A percentile compares a stretch with the other conserved stretches of the same genome.
Evolutionary conservation across 2,113 vertebrate species (phyloP).

Genomic region (Nyctereutes procyonoides): DNA sequence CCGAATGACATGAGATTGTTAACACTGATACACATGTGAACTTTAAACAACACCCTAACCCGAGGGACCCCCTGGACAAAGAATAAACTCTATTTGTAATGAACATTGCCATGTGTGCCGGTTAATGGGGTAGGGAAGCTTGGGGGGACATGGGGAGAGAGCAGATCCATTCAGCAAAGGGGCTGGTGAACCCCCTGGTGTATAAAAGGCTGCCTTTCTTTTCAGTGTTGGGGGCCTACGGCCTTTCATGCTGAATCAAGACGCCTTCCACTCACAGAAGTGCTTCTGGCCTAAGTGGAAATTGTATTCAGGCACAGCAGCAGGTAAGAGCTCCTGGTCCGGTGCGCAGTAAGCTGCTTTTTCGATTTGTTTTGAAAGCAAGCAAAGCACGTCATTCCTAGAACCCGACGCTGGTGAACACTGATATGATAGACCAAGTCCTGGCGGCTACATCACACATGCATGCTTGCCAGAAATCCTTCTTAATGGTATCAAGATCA

Average conservation of each 20-base stretch:
- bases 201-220: background rate
- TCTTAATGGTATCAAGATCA: accelerated
- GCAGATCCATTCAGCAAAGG: background rate
- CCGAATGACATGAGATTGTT: background rate
- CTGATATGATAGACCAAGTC: background rate
- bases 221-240: accelerated
- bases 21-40: accelerated
- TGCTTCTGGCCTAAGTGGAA: background rate
- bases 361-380: background rate
- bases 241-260: background rate
- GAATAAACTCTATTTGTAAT: background rate
- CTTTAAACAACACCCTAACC: background rate
- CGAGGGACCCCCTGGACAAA: background rate
- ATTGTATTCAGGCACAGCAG: background rate
- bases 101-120: background rate
- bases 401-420: background rate
- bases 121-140: background rate
- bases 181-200: accelerated
- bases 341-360: background rate
- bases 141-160: background rate
- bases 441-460: accelerated
- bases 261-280: background rate
- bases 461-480: background rate
- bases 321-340: background rate
- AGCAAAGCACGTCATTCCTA: background rate